Conservation (phyloP, 2,113 vertebrate species). For the Gallinago undulata region DNA sequence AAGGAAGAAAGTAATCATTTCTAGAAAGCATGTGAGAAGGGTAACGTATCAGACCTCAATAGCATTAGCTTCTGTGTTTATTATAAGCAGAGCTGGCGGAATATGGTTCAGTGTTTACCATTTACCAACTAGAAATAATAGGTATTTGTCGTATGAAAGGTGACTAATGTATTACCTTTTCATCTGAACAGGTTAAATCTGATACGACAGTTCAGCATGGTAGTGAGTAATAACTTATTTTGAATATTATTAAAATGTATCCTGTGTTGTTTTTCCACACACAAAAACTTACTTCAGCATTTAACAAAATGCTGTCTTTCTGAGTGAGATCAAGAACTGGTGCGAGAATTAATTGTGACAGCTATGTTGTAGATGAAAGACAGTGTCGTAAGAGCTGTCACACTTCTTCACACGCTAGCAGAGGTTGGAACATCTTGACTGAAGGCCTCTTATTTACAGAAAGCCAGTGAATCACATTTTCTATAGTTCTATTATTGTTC, state of each 20-base stretch:
- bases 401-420: neutral
- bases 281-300: neutral
- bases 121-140: conserved; percentile 9
- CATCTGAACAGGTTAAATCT: conserved; percentile 11
- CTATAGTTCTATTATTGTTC: neutral
- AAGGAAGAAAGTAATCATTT: neutral
- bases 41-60: neutral
- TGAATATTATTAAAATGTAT: conserved; percentile 50
- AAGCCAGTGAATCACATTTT: neutral
- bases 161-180: conserved; percentile 31
- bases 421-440: neutral
- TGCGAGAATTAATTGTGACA: conserved; percentile 36
- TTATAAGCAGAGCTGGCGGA: neutral
- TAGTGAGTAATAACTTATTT: conserved; percentile 27
- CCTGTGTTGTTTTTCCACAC: conserved; percentile 19
- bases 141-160: conserved; percentile 6
- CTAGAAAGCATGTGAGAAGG: neutral
- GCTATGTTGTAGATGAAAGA: conserved; percentile 20
- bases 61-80: neutral
- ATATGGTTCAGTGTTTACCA: neutral
- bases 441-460: conserved; percentile 31
- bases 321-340: neutral
- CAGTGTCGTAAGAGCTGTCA: neutral
- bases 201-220: conserved; percentile 14
- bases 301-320: neutral